Evolutionary conservation across 2,888 invertebrate species (phyloP).

Genomic region (Drosophila subquinaria): DNA sequence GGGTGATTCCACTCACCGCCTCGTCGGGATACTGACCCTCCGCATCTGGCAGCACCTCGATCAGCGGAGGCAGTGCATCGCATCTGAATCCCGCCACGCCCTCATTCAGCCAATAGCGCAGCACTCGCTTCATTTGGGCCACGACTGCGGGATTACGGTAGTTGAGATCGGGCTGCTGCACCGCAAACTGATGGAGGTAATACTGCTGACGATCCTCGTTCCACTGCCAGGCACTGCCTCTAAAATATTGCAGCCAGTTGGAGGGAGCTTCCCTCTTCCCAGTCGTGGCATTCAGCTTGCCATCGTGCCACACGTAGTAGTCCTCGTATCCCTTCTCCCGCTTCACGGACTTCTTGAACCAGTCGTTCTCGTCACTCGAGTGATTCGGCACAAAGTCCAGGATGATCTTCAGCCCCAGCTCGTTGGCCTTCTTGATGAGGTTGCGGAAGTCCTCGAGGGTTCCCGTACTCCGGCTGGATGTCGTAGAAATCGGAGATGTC

Average conservation of each 20-base stretch:
- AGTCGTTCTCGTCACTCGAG: slow-evolving; percentile 92
- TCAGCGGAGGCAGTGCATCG: slow-evolving; percentile 92
- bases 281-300: slow-evolving; percentile 83
- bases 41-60: slow-evolving; percentile 86
- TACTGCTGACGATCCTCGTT: slow-evolving; percentile 88
- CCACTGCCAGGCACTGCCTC: slow-evolving; percentile 57
- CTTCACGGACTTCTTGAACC: slow-evolving; percentile 92
- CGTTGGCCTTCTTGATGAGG: slow-evolving; percentile 87
- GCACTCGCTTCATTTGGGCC: slow-evolving; percentile 87
- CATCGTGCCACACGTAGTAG: slow-evolving; percentile 91
- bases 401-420: slow-evolving; percentile 86
- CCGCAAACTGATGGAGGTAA: slow-evolving; percentile 91
- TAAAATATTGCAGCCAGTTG: slow-evolving; percentile 87
- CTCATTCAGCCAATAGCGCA: slow-evolving; percentile 92
- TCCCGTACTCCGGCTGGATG: slow-evolving; percentile 91
- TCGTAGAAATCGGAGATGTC: slow-evolving; percentile 90
- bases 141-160: slow-evolving; percentile 89
- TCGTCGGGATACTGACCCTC: slow-evolving; percentile 87
- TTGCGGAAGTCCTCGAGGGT: slow-evolving; percentile 89
- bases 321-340: slow-evolving; percentile 89
- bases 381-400: slow-evolving; percentile 91
- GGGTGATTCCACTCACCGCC: slow-evolving; percentile 86
- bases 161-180: slow-evolving; percentile 92
- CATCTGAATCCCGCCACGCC: slow-evolving; percentile 95
- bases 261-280: slow-evolving; percentile 73